Conservation (phyloP, 2,888 invertebrate species). For the Lottia gigantea region DNA sequence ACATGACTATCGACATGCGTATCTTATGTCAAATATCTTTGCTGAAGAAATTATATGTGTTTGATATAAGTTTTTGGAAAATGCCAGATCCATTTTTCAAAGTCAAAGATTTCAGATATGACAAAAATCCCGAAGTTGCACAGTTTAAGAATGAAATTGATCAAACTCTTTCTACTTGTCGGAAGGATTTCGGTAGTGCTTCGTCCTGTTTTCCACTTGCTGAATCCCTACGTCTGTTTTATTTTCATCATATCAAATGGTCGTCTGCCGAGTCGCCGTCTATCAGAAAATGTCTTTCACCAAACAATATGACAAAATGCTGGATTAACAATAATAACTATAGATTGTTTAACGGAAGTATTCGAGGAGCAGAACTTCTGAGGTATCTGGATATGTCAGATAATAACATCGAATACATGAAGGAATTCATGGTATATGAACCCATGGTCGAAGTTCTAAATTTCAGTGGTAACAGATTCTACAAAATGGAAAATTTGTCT, state of each 20-base stretch:
- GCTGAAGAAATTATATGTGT: neutral
- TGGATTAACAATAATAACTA: conserved; percentile 1
- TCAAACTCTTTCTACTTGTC: neutral
- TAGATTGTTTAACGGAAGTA: neutral
- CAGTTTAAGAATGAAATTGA: too few species aligned
- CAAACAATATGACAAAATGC: neutral
- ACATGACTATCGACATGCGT: neutral
- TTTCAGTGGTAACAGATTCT: neutral
- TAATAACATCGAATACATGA: neutral
- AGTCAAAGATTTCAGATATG: neutral
- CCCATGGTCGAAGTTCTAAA: neutral
- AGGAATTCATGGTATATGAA: neutral
- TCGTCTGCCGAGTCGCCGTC: neutral
- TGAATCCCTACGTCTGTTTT: neutral
- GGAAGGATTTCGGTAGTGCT: neutral
- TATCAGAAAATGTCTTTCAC: neutral
- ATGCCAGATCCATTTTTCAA: neutral
- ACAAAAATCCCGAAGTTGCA: neutral
- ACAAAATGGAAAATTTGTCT: neutral
- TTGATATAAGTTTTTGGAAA: neutral
- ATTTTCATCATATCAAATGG: neutral
- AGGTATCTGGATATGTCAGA: neutral
- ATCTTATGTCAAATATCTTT: neutral
- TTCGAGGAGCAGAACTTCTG: neutral
- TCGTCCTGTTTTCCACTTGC: neutral